A percentile compares a stretch with the other conserved stretches of the same genome.
phyloP scores from a whole-genome alignment of 2,888 invertebrate species.

The Drosophila greeni region DNA sequence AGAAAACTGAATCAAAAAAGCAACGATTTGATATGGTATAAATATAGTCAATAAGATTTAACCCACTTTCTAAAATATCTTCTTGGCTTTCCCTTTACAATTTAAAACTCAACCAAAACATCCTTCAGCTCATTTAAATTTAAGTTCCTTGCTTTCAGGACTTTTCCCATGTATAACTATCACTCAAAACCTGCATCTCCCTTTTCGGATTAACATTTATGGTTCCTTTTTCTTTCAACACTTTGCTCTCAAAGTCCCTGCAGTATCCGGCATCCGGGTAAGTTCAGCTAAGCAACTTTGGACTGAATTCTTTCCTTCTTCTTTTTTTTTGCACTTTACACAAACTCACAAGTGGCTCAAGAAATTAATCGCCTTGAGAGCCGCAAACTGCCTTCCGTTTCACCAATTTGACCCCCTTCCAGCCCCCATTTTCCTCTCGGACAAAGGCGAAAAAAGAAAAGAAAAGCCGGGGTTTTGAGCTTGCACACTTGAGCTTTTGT shows the following conservation, averaged over 20 bases:
- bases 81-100: background rate
- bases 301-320: conserved; percentile 10
- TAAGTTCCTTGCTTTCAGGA: background rate
- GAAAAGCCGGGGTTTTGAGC: conserved; percentile 23
- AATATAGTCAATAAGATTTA: background rate
- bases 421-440: conserved; percentile 5
- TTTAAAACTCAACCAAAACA: background rate
- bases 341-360: conserved; percentile 33
- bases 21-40: too few species aligned
- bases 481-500: conserved; percentile 46
- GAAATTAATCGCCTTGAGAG: conserved; percentile 41
- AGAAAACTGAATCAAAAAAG: background rate
- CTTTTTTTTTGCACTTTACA: conserved; percentile 1
- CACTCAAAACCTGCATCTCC: conserved; percentile 1
- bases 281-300: conserved; percentile 29
- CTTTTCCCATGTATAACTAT: conserved; percentile 19
- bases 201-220: conserved; percentile 27
- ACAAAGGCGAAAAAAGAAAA: conserved; percentile 6
- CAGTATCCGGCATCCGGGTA: conserved; percentile 1
- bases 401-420: conserved; percentile 2
- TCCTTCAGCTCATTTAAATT: background rate
- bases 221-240: conserved; percentile 15
- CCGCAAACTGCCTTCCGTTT: conserved; percentile 35
- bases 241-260: conserved; percentile 8
- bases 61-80: background rate